Evolutionary conservation across 2,888 invertebrate genomes (phyloP).

Genomic region (Petrophora chlorosata): DNA sequence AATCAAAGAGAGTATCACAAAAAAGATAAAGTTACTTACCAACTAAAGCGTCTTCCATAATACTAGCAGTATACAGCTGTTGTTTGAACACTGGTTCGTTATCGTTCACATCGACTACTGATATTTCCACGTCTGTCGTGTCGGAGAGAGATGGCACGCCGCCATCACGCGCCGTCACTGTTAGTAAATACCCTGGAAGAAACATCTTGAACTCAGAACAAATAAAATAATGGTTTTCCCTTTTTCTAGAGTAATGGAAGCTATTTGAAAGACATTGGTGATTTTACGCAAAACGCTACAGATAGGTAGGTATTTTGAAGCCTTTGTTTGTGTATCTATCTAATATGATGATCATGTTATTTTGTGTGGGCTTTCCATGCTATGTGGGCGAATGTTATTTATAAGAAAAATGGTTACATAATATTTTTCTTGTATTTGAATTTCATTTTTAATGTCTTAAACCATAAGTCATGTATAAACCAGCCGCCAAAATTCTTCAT

Average conservation of each 20-base stretch:
- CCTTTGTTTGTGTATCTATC: too few species aligned
- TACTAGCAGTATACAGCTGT: constrained; percentile 90
- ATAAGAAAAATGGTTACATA: too few species aligned
- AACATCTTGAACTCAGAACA: background rate
- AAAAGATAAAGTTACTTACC: constrained; percentile 69
- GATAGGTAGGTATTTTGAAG: too few species aligned
- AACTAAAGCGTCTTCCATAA: constrained; percentile 94
- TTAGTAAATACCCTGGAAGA: constrained; percentile 90
- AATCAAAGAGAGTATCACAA: too few species aligned
- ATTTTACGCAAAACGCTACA: too few species aligned
- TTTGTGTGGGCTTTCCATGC: too few species aligned
- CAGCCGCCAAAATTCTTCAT: too few species aligned
- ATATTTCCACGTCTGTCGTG: constrained; percentile 97
- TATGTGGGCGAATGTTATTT: too few species aligned
- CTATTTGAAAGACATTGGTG: background rate
- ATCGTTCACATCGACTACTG: constrained; percentile 98
- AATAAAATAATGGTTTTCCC: background rate
- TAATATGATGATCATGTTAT: too few species aligned
- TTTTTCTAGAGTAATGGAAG: background rate
- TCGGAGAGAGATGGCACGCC: constrained; percentile 95
- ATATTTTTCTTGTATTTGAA: too few species aligned
- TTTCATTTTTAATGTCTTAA: too few species aligned
- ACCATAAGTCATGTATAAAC: too few species aligned
- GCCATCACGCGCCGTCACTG: constrained; percentile 96
- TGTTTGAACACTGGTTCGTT: constrained; percentile 95